Conservation (phyloP, 1,140 invertebrate genomes). For the Cyrtorhinus lividipennis region DNA sequence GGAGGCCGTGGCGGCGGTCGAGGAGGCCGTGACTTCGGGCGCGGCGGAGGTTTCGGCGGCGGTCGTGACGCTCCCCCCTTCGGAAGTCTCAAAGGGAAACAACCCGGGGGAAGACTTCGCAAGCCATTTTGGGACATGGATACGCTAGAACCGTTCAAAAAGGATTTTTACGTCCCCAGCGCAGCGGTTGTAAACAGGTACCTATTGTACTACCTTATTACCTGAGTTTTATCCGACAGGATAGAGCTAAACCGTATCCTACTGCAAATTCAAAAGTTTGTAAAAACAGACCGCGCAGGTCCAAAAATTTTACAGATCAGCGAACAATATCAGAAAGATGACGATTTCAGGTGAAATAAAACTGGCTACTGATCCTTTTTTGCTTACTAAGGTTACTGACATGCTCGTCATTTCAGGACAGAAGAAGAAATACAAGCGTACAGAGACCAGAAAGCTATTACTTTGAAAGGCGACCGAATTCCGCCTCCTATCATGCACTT, state of each 20-base stretch:
- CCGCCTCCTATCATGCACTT: slow-evolving; percentile 66
- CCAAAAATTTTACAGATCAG: too few relatives aligned
- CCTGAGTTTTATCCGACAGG: too few relatives aligned
- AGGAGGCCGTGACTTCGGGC: slow-evolving; percentile 28
- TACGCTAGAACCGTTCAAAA: slow-evolving; percentile 72
- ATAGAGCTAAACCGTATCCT: too few relatives aligned
- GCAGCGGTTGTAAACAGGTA: slow-evolving; percentile 48
- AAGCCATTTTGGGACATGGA: slow-evolving; percentile 71
- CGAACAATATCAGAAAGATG: too few relatives aligned
- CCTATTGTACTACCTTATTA: too few relatives aligned
- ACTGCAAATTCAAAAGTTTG: too few relatives aligned
- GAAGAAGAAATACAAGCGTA: slow-evolving; percentile 62
- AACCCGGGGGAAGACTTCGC: slow-evolving; percentile 59
- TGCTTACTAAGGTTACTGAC: too few relatives aligned
- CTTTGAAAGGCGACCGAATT: slow-evolving; percentile 55
- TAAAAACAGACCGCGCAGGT: too few relatives aligned
- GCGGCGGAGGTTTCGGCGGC: slow-evolving; percentile 44
- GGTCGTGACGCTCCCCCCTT: slow-evolving; percentile 14
- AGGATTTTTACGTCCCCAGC: slow-evolving; percentile 84
- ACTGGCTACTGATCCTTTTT: too few relatives aligned
- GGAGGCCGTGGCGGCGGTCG: slow-evolving; percentile 28
- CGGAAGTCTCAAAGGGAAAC: slow-evolving; percentile 29
- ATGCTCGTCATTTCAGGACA: slow-evolving; percentile 35
- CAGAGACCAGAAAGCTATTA: slow-evolving; percentile 61
- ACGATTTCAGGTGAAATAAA: too few relatives aligned